Evolutionary conservation across 2,113 vertebrate species (phyloP), one percentile per base, ranked within the genome.

Genomic region (Dicerorhinus sumatrensis): DNA sequence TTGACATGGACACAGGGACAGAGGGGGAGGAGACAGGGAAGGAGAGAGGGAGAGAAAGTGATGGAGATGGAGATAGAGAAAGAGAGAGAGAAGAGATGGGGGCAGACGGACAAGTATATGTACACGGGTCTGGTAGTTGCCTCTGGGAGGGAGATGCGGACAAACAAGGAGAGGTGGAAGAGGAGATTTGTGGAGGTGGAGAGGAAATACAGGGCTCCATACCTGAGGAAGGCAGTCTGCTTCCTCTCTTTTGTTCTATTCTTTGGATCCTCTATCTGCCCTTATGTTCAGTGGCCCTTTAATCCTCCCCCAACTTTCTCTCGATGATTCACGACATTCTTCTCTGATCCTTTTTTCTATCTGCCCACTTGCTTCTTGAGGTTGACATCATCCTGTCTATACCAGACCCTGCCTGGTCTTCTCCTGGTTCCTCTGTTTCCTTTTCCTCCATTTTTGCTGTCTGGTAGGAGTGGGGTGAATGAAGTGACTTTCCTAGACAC

Each of bases 311-410:
- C n/a, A 23, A 14, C 20, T 51, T 36, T 56, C 11, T 48, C 69
- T 86, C 67, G 17, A 31, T 86, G 76, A 93, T 25, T 90, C 84
- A 81, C 73, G 84, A 88, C 13, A 1, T 42, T 70, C 51, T 69
- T 65, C 81, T 94, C 73, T 92, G 70, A 83, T 89, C 36, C 67
- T 83, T 93, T 92, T 80, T 42, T 80, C 85, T 69, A 23, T 93
- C 82, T 91, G 54, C 75, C 67, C 89, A 67, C 67, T 84, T 95
- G 39, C 75, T 79, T 93, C 73, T 33, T 58, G 56, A 67, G 10
- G 17, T 83, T 16, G 51, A 54, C 63, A 60, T 76, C 36, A 29
- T 72, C 14, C 18, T 69, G 1, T 62, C 33, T 58, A 3, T 79
- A 27, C 33, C 51, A 86, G 84, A 42, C 14, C n/a, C 76, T 95